Base-by-base conservation (phyloP, 1,140 invertebrate species). In the Drosophila sturtevanti region DNA sequence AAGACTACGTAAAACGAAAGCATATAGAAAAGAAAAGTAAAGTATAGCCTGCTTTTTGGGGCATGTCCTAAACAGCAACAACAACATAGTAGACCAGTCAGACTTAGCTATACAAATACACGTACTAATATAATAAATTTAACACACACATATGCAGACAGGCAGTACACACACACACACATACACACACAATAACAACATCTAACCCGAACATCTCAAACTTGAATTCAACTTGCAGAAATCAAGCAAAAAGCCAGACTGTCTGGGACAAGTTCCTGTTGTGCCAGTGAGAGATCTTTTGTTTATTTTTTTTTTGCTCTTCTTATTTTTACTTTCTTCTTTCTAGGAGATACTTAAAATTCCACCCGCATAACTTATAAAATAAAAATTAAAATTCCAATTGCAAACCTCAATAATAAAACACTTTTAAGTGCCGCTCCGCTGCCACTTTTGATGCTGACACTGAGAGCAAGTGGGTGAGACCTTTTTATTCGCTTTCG, bases 341-440 rank as follows among this genome's bases (percentile, higher is more conserved):
- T 11, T 52, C 58, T 21, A 21, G 6, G 22, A 62, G 10, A 59
- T 77, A 70, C 68, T 89, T 84, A 72, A 80, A 79, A 89, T 84
- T 84, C 85, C 75, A 34, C 62, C 60, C 72, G 68, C 84, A 89
- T 78, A 72, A 77, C 84, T 84, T 89, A 89, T 89, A 74, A 89
- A 89, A 89, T 89, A 80, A 67, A 77, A 89, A 87, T 87, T 87
- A 87, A 87, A 87, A 89, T 89, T 89, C 84, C 84, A 84, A 80
- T 77, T 72, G 77, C 77, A 89, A 77, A 68, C 84, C 68, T 58
- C 77, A 74, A 77, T 77, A 89, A 80, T 82, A 87, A 86, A 87
- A 82, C 77, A 82, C 76, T 82, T 87, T 89, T 72, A 77, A 87
- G 72, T 78, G 74, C 74, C 38, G 21, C 54, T 41, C 52, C 21